phyloP scores from a whole-genome alignment of 1,140 invertebrate species.

The Meloidogyne exigua region DNA sequence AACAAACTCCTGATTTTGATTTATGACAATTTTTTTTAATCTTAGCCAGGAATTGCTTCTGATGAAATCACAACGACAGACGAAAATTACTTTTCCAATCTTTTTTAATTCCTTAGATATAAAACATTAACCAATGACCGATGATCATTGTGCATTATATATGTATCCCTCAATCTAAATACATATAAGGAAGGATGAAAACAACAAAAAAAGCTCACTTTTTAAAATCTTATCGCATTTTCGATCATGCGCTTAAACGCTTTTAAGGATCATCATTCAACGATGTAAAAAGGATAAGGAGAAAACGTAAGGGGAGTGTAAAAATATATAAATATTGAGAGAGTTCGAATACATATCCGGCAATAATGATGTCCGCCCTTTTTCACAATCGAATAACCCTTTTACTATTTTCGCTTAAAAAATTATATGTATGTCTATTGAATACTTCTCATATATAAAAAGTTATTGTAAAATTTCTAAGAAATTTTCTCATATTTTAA shows the following conservation, averaged over 20 bases:
- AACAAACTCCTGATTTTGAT: too few relatives aligned
- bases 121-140: slow-evolving; percentile 1
- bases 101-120: not conserved
- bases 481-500: not conserved
- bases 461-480: not conserved
- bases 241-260: not conserved
- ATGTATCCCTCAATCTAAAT: not conserved
- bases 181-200: not conserved
- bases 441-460: not conserved
- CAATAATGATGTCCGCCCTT: not conserved
- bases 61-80: too few relatives aligned
- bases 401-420: too few relatives aligned
- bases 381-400: not conserved
- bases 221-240: not conserved
- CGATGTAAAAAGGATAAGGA: not conserved
- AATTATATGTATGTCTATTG: too few relatives aligned
- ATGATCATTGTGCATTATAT: not conserved
- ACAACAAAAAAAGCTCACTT: not conserved
- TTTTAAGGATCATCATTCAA: slow-evolving; percentile 1
- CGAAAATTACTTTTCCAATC: not conserved
- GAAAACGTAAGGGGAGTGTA: too few relatives aligned
- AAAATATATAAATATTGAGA: not conserved
- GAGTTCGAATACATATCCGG: not conserved
- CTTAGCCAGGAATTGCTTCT: too few relatives aligned
- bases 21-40: too few relatives aligned